A percentile compares a stretch with the other conserved stretches of the same genome.
These are phyloP conservation scores for Gavialis gangeticus DNA, from an alignment of 2,113 vertebrate genomes.

Conservation along the genomic window DNA sequence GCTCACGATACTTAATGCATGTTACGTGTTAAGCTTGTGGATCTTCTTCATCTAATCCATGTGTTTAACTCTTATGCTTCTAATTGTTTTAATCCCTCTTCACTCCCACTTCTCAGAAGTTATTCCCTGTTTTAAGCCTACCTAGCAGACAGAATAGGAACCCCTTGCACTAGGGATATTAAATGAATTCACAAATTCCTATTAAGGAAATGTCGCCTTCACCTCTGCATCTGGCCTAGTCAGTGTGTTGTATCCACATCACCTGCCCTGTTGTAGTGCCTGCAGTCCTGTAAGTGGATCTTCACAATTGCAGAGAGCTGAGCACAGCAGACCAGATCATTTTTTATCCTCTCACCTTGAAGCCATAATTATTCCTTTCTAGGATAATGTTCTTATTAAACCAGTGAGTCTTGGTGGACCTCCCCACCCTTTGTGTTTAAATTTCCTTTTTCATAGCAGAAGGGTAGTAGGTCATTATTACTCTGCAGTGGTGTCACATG, in stretches of 20 bases:
- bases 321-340: neutral
- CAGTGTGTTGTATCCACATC: neutral
- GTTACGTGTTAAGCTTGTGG: neutral
- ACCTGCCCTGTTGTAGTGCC: neutral
- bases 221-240: neutral
- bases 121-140: neutral
- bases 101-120: neutral
- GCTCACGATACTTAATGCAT: neutral
- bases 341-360: constrained; percentile 29
- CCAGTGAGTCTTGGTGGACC: constrained; percentile 60
- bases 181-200: too few relatives aligned
- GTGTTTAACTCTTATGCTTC: neutral
- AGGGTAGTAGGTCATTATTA: neutral
- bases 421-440: constrained; percentile 58
- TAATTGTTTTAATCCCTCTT: neutral
- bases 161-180: neutral
- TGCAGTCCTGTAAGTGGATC: neutral
- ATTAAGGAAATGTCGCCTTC: neutral
- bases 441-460: constrained; percentile 24
- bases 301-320: neutral
- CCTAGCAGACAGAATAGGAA: neutral
- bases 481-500: too few relatives aligned
- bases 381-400: constrained; percentile 37
- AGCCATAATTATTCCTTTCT: constrained; percentile 49
- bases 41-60: neutral